Base-by-base conservation (phyloP, 1,140 invertebrate species). In the Micrasema longulum region DNA sequence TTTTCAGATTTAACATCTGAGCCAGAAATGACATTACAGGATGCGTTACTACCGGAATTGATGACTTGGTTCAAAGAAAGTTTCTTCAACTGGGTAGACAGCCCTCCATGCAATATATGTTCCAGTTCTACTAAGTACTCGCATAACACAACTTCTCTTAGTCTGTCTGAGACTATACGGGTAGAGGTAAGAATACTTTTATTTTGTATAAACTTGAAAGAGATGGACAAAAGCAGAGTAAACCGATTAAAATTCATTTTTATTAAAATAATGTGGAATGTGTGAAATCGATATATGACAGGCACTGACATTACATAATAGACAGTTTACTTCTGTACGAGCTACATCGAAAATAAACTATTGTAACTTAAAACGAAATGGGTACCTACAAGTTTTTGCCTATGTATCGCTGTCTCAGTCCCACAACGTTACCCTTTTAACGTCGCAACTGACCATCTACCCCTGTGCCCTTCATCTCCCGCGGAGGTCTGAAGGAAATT, bases 21-120 rank as follows among this genome's bases (percentile, higher is more conserved):
- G 45, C 76, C 80, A 12, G 85, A 89, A 53, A 85, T 91, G 52
- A 83, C 85, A 9, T 87, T 90, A 53, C 87, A 91, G 71, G 94
- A 97, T 82, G 87, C 92, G 10, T 77, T 97, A 0, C 79, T 99
- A 0, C 78, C 92, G 6, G 93, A 96, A 81, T 79, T 99, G 26
- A 76, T 97, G 10, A 82, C 85, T 18, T 99, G 97, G 96, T 99
- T 97, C 79, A 98, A 98, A 81, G 85, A 88, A 52, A 87, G 92
- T 50, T 99, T 97, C 85, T 99, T 99, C 79, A 82, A 84, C 43
- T 99, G 97, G 97, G 88, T 97, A 2, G 90, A 98, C 82, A 87
- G 83, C 73, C 92, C 94, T 0, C 78, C 81, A 0, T 99, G 97
- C 80, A 79, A 86, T 9, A 77, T 76, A 1, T 97, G 96, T 80